phyloP scores from a whole-genome alignment of 2,797 vertebrate species.

The Etheostoma nigrum region DNA sequence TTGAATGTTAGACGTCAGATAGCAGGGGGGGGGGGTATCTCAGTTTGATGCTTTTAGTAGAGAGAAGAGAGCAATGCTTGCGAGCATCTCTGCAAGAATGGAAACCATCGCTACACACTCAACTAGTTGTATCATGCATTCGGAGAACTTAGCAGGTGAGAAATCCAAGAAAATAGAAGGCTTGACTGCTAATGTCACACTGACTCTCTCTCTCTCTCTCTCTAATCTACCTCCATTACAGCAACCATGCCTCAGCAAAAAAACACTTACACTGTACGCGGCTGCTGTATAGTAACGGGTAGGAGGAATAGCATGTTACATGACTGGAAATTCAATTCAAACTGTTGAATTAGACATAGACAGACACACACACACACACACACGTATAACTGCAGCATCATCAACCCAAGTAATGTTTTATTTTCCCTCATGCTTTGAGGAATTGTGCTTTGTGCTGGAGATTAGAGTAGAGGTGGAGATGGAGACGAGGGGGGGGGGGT shows the following conservation, averaged over 20 bases:
- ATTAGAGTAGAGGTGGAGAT: background rate
- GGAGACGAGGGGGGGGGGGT: background rate
- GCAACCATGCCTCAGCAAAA: background rate
- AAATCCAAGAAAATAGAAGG: background rate
- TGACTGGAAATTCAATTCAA: slow-evolving; percentile 62
- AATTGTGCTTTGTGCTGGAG: slow-evolving; percentile 13
- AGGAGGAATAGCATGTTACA: slow-evolving; percentile 23
- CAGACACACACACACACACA: slow-evolving; percentile 21
- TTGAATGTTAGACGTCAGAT: background rate
- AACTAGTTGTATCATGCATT: slow-evolving; percentile 1
- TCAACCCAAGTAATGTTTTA: slow-evolving; percentile 9
- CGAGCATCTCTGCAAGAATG: background rate
- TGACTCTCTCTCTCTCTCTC: slow-evolving; percentile 25
- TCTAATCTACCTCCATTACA: slow-evolving; percentile 11
- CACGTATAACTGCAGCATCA: slow-evolving; percentile 43
- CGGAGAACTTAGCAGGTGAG: background rate
- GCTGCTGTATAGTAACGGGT: background rate
- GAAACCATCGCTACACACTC: background rate
- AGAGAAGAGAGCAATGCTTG: background rate
- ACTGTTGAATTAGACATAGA: slow-evolving; percentile 66
- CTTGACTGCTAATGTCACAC: slow-evolving; percentile 21
- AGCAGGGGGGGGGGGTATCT: background rate
- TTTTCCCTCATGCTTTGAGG: slow-evolving; percentile 33
- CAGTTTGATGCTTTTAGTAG: slow-evolving; percentile 11
- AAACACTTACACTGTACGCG: background rate